Evolutionary conservation across 1,140 invertebrate species (phyloP).

Genomic region (Nephotettix cincticeps): DNA sequence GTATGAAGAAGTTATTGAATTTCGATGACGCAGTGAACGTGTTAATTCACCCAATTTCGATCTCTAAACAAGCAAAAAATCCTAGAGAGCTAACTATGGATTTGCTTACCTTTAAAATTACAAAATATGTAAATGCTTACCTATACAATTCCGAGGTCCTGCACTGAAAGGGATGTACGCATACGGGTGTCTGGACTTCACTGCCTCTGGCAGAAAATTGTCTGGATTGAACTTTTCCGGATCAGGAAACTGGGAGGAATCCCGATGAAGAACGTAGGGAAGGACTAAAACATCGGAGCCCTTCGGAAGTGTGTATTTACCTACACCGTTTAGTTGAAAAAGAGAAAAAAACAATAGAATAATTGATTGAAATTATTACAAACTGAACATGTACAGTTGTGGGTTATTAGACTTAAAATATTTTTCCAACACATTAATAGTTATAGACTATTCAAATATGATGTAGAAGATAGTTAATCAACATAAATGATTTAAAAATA

Average conservation of each 20-base stretch:
- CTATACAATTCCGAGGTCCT: conserved; percentile 55
- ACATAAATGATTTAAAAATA: neutral
- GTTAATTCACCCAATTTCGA: no score
- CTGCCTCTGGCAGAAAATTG: conserved; percentile 41
- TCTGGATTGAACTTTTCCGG: conserved; percentile 46
- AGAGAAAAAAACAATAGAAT: neutral
- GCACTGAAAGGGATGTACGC: conserved; percentile 58
- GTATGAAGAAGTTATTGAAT: no score
- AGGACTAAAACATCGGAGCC: conserved; percentile 26
- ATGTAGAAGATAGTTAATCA: neutral
- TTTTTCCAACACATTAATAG: no score
- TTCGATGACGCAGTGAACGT: no score
- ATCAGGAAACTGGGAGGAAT: conserved; percentile 43
- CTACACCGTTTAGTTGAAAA: no score
- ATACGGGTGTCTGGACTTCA: conserved; percentile 44
- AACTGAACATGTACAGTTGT: no score
- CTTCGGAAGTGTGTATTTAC: conserved; percentile 21
- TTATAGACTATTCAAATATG: no score
- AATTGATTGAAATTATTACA: neutral
- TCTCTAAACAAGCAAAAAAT: no score
- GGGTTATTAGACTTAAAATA: no score
- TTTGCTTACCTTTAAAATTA: no score
- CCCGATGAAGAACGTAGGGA: conserved; percentile 53
- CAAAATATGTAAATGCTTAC: conserved; percentile 38
- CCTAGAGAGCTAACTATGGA: no score